phyloP scores from a whole-genome alignment of 2,113 vertebrate species.

The Prunella fulvescens region DNA sequence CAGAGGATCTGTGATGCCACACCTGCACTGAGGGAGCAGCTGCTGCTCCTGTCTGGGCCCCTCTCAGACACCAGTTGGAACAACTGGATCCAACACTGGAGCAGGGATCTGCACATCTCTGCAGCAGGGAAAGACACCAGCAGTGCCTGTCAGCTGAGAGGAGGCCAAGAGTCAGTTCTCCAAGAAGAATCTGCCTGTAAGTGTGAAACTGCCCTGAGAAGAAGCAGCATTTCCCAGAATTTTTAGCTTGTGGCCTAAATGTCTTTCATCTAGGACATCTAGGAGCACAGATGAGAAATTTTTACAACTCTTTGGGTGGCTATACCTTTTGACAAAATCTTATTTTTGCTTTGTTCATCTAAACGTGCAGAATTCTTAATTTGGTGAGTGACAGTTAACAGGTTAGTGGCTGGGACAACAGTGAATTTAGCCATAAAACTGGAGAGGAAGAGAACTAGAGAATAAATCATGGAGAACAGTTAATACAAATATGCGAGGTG shows the following conservation, averaged over 20 bases:
- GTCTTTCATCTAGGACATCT: background rate
- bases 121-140: background rate
- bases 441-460: background rate
- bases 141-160: background rate
- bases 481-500: background rate
- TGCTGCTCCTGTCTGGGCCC: background rate
- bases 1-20: too few relatives aligned
- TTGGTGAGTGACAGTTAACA: background rate
- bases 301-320: background rate
- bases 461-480: background rate
- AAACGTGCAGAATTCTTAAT: background rate
- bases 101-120: background rate
- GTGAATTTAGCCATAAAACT: background rate
- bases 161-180: background rate
- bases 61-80: rapidly evolving
- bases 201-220: background rate
- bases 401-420: background rate
- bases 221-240: background rate
- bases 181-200: background rate
- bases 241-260: background rate
- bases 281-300: background rate
- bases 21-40: background rate
- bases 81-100: rapidly evolving
- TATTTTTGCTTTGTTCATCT: background rate
- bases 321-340: background rate